Evolutionary conservation across 2,113 vertebrate species (phyloP).

Genomic region (Herpetotheres cachinnans): DNA sequence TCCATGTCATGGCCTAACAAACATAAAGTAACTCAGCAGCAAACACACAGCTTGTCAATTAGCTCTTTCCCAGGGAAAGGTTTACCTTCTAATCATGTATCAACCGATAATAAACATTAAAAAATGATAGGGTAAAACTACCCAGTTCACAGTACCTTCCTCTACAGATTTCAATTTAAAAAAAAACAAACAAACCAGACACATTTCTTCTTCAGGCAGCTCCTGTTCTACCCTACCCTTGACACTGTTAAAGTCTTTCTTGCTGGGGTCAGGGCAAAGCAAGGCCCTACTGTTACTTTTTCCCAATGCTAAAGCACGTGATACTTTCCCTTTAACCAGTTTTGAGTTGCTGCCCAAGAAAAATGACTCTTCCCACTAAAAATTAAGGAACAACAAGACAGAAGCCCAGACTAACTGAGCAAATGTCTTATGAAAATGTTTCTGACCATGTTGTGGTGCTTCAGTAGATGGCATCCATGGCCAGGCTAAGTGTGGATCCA

Average conservation of each 20-base stretch:
- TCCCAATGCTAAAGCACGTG: fast-evolving
- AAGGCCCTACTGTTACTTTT: neutral
- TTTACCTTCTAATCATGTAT: neutral
- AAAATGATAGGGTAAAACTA: neutral
- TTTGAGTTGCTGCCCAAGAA: neutral
- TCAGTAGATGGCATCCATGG: neutral
- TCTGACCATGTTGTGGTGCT: neutral
- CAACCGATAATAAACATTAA: neutral
- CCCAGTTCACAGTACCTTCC: neutral
- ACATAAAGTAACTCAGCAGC: neutral
- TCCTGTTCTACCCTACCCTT: neutral
- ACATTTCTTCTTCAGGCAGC: neutral
- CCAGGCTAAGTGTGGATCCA: neutral
- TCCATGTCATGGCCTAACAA: neutral
- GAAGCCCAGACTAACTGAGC: neutral
- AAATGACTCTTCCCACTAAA: neutral
- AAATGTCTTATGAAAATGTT: neutral
- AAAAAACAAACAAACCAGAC: neutral
- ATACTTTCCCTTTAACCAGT: neutral
- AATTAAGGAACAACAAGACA: neutral
- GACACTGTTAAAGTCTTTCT: neutral
- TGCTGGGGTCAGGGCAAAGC: neutral
- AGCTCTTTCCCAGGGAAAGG: neutral
- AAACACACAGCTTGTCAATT: neutral
- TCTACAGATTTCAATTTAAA: neutral